Base-by-base conservation (phyloP, 2,797 vertebrate species). In the Florisuga fusca region DNA sequence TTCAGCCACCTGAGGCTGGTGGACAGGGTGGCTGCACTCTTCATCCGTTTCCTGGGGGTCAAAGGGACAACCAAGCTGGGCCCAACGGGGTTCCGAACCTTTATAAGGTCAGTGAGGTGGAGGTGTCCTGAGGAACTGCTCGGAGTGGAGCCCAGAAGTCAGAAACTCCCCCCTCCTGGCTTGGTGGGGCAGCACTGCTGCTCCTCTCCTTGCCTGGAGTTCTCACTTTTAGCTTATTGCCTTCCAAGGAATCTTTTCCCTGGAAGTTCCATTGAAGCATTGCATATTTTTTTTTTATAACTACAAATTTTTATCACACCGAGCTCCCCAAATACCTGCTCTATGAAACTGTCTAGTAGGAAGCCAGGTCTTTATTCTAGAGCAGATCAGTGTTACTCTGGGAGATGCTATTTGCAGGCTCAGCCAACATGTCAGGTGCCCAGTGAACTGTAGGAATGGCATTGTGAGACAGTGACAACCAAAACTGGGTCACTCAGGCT, bases 1-100 rank as follows among this genome's bases (percentile, higher is more conserved):
- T 99, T 99, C 93, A 98, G 96, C 98, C 98, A 99, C 94, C 98
- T 99, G 97, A 98, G 98, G 8, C 96, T 99, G 34, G 98, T 99
- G 97, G 99, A 99, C 94, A 98, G 99, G 15, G 98, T 99, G 85
- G 97, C 99, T 1, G 96, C 97, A 0, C 96, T 99, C 19, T 99
- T 99, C 84, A 98, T 99, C 89, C 99, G 99, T 54, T 99, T 99
- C 97, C 98, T 99, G 3, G 99, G 99, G 2, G 98, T 99, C 63
- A 99, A 98, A 76, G 99, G 99, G 12, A 99, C 98, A 1, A 99
- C 99, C 95, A 99, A 98, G 46, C 76, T 99, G 91, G 99, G 99
- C 2, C 99, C 99, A 1, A 99, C 99, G 0, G 98, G 98, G 12
- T 99, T 99, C 96, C 97, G 99, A 19, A 99, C 98, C 1, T 99